Conservation (phyloP, 2,113 vertebrate genomes). For the Brachyhypopomus gauderio region DNA sequence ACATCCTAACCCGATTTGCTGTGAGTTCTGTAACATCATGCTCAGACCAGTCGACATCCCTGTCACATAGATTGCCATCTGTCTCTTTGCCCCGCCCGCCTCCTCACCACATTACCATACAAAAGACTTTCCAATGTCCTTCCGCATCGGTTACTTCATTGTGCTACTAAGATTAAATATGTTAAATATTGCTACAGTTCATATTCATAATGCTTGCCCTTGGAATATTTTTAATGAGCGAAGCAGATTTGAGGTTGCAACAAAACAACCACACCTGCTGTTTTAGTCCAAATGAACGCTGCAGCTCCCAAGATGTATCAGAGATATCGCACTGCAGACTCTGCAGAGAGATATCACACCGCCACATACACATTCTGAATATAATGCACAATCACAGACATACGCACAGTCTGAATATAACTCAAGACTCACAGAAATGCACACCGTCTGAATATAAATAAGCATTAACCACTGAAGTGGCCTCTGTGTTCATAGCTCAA, state of each 20-base stretch:
- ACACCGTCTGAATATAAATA: no score
- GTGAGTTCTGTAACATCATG: conserved; percentile 62
- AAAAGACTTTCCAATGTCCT: neutral
- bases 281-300: neutral
- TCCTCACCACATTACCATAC: neutral
- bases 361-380: no score
- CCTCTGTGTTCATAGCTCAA: conserved; percentile 78
- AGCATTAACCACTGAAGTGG: neutral
- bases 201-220: neutral
- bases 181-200: neutral
- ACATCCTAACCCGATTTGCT: conserved; percentile 73
- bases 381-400: no score
- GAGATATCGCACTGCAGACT: conserved; percentile 15
- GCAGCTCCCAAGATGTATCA: neutral
- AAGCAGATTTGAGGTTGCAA: neutral
- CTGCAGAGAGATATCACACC: no score
- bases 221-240: neutral
- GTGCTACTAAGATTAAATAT: neutral
- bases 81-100: conserved; percentile 29
- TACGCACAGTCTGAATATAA: no score
- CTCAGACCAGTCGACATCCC: neutral
- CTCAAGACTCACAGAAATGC: no score
- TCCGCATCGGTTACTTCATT: neutral
- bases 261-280: neutral
- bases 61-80: conserved; percentile 7